Evolutionary conservation across 2,797 vertebrate species (phyloP).

Genomic region (Staurois parvus): DNA sequence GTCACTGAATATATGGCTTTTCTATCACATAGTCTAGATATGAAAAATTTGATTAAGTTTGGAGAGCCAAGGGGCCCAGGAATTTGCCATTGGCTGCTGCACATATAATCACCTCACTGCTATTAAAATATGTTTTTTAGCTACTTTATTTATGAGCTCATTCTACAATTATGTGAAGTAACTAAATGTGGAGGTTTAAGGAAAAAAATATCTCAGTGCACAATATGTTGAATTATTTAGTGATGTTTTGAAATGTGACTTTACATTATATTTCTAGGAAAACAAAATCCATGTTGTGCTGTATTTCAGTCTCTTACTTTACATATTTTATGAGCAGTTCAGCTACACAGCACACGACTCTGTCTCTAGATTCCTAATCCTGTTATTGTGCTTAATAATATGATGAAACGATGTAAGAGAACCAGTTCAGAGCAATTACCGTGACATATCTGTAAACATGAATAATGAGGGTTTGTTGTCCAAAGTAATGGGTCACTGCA

Average conservation of each 20-base stretch:
- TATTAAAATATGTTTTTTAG: not conserved
- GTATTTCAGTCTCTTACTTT: not conserved
- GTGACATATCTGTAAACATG: constrained; percentile 4
- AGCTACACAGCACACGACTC: not conserved
- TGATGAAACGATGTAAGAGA: constrained; percentile 16
- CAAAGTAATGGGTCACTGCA: constrained; percentile 7
- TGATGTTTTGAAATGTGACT: not conserved
- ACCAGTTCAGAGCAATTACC: constrained; percentile 17
- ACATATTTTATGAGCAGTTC: constrained; percentile 10
- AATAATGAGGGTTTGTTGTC: constrained; percentile 19
- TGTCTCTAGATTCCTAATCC: constrained; percentile 5
- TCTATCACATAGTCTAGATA: too few relatives aligned
- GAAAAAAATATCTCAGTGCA: not conserved
- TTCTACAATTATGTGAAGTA: not conserved
- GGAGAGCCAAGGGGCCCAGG: not conserved
- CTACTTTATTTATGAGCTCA: not conserved
- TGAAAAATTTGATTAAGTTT: too few relatives aligned
- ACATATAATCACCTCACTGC: not conserved
- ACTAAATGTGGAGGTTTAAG: not conserved
- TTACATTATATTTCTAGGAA: constrained; percentile 2
- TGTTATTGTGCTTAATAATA: constrained; percentile 30
- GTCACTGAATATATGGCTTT: too few relatives aligned
- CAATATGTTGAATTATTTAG: not conserved
- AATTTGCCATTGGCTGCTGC: not conserved
- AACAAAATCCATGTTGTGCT: constrained; percentile 1